Evolutionary conservation across 1,140 invertebrate genomes (phyloP), one percentile per base, ranked within the genome.

Genomic region (Oedothorax gibbosus): DNA sequence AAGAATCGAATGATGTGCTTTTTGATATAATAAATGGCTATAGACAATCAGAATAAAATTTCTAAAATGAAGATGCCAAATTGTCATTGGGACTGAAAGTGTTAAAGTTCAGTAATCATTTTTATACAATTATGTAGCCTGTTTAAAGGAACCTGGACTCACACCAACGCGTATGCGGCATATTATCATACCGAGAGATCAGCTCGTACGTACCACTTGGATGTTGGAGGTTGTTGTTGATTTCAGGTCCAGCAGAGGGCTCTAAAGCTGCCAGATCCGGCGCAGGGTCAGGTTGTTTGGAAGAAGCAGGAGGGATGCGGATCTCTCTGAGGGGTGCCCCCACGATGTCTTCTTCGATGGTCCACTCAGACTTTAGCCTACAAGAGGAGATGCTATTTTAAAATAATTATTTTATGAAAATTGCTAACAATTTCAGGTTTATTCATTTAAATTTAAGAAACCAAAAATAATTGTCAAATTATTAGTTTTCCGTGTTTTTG

Each of bases 221-320:
- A 10, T 71, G 64, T 10, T 69, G 49, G 18, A 54, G 60, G 49
- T 81, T 75, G 35, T 84, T 83, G 77, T 80, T 75, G 54, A 76
- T 62, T 84, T 77, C 71, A 51, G 15, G 5, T 2, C 64, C 49
- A 14, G 49, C 54, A 11, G 35, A 14, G 0, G 21, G 56, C n/a
- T 75, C 56, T 15, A 64, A 0, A 20, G 80, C 7, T 7, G 57
- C 20, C 14, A 35, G 11, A 15, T 65, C 80, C 64, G 15, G 51
- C 14, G 20, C 18, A 68, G 49, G 15, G 14, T 9, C 54, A 66
- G 60, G 35, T 8, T 14, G 10, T 35, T n/a, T 53, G 21, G n/a
- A n/a, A n/a, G 53, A 10, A 5, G 73, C n/a, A 5, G 21, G n/a
- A 54, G 15, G 18, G 7, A 76, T 53, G 50, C 14, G 12, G 50